A percentile compares a stretch with the other conserved stretches of the same genome.
phyloP scores from a whole-genome alignment of 2,888 invertebrate genomes.

The Cremastobaeus sp. region DNA sequence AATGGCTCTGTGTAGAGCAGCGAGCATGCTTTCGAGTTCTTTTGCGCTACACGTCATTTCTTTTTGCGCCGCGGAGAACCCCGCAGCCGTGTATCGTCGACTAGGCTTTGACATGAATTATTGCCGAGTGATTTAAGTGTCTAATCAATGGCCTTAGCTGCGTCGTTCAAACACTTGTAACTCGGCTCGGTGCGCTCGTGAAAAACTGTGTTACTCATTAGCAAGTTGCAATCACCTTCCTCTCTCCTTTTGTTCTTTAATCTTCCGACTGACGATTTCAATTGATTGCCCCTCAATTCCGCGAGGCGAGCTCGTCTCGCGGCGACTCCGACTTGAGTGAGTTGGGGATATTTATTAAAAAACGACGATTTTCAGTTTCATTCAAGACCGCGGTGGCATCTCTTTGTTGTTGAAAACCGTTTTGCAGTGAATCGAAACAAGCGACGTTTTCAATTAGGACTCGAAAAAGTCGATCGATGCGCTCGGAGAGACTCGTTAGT shows the following conservation, averaged over 20 bases:
- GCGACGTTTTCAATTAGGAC: conserved; percentile 12
- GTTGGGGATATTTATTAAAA: too few species aligned
- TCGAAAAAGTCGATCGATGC: conserved; percentile 6
- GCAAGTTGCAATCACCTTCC: conserved; percentile 11
- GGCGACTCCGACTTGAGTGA: too few species aligned
- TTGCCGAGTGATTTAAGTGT: conserved; percentile 46
- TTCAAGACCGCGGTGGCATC: too few species aligned
- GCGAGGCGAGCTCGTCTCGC: conserved; percentile 1
- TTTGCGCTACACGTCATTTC: conserved; percentile 45
- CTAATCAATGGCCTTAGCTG: conserved; percentile 49
- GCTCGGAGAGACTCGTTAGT: conserved; percentile 10
- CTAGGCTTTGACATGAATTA: conserved; percentile 41
- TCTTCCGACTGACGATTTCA: neutral
- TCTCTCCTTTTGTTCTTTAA: conserved; percentile 7
- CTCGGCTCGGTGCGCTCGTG: neutral
- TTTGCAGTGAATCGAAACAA: neutral
- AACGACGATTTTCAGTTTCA: too few species aligned
- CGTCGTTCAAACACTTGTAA: conserved; percentile 30
- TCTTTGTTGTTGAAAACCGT: neutral
- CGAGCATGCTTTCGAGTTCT: conserved; percentile 42
- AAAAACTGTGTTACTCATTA: conserved; percentile 17
- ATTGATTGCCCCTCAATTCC: conserved; percentile 7
- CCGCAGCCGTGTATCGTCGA: conserved; percentile 16
- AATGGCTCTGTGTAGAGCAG: conserved; percentile 7
- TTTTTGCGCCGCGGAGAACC: conserved; percentile 37